Conservation (phyloP, 2,888 invertebrate genomes). For the Agonum fuliginosum region DNA sequence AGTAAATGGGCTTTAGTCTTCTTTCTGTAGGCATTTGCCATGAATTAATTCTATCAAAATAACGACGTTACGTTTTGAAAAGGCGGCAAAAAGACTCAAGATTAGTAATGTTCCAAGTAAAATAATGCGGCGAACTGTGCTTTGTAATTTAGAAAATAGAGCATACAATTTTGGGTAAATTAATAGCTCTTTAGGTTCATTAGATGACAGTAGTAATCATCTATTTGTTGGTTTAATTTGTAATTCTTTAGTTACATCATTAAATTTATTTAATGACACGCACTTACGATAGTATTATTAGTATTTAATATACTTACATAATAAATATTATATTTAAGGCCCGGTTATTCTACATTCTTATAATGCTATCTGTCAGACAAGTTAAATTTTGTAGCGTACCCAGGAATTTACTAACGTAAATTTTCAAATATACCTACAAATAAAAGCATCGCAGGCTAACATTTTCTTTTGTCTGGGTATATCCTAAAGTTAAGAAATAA, state of each 20-base stretch:
- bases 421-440: too few relatives aligned
- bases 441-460: too few relatives aligned
- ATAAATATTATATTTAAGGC: too few relatives aligned
- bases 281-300: neutral
- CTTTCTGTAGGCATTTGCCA: constrained; percentile 9
- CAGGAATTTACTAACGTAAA: too few relatives aligned
- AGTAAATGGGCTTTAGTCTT: neutral
- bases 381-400: too few relatives aligned
- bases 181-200: neutral
- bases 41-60: constrained; percentile 21
- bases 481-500: too few relatives aligned
- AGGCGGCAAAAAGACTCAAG: neutral
- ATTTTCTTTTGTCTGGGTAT: too few relatives aligned
- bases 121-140: neutral
- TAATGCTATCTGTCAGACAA: too few relatives aligned
- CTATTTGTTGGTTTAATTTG: constrained; percentile 23
- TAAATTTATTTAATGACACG: neutral
- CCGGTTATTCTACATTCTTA: too few relatives aligned
- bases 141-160: constrained; percentile 13
- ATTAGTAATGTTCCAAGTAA: neutral
- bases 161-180: constrained; percentile 13
- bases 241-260: neutral
- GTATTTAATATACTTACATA: too few relatives aligned
- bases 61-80: neutral
- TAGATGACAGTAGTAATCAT: neutral